A percentile compares a stretch with the other conserved stretches of the same genome.
phyloP scores from a whole-genome alignment of 2,797 vertebrate species.

The Sphenopsis melanotis region DNA sequence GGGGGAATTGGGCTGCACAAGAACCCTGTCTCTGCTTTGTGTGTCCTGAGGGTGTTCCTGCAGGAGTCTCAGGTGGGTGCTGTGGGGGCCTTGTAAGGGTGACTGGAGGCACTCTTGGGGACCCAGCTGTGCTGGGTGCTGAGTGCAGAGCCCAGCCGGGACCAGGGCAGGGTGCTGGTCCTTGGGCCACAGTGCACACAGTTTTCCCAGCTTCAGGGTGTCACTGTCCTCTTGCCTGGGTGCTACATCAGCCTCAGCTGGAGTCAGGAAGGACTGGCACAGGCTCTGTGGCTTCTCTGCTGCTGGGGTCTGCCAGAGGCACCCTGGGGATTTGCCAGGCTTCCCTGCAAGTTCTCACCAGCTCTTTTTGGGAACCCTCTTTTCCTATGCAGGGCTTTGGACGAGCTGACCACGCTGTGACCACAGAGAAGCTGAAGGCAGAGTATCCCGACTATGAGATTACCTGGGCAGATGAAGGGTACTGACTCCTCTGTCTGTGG shows the following conservation, averaged over 20 bases:
- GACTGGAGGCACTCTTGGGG: not conserved
- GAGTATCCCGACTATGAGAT: conserved; percentile 87
- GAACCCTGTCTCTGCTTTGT: not conserved
- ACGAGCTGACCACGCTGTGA: conserved; percentile 84
- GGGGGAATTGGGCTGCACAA: not conserved
- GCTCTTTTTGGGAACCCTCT: not conserved
- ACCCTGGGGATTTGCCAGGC: accelerated
- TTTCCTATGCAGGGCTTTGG: conserved; percentile 84
- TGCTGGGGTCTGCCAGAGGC: not conserved
- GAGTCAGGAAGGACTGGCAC: not conserved
- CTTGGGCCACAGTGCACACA: accelerated
- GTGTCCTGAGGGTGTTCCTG: not conserved
- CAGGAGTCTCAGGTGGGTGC: not conserved
- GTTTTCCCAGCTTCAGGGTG: not conserved
- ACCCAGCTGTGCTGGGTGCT: not conserved
- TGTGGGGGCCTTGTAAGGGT: not conserved
- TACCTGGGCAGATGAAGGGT: conserved; percentile 93
- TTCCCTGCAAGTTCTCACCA: accelerated
- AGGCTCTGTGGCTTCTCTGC: accelerated
- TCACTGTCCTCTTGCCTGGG: accelerated
- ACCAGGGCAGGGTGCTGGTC: not conserved
- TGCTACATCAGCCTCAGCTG: accelerated
- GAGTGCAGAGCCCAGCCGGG: not conserved
- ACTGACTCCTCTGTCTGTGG: conserved; percentile 67
- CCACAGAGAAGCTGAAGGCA: conserved; percentile 86